phyloP scores from a whole-genome alignment of 2,113 vertebrate genomes.

The Oreocharis arfaki region DNA sequence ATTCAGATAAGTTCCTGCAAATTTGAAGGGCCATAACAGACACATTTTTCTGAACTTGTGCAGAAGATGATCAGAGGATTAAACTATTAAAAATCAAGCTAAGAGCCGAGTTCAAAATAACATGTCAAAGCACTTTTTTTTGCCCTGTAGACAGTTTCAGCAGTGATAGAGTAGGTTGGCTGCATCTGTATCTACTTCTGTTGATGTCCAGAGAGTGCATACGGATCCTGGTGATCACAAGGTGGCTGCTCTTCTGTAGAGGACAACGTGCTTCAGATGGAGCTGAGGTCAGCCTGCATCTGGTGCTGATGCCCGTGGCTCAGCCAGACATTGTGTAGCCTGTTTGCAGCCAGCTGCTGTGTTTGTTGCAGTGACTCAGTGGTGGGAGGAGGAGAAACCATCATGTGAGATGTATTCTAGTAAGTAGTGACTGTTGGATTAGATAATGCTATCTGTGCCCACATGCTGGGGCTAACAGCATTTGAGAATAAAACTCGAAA shows the following conservation, averaged over 20 bases:
- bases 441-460: constrained; percentile 45
- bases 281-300: constrained; percentile 11
- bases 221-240: neutral
- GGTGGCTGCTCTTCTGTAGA: neutral
- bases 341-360: constrained; percentile 27
- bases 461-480: neutral
- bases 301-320: neutral
- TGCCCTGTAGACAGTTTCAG: neutral
- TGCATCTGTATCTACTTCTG: neutral
- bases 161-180: neutral
- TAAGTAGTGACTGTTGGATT: constrained; percentile 32
- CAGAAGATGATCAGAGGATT: neutral
- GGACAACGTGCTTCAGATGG: neutral
- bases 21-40: neutral
- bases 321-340: neutral
- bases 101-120: neutral
- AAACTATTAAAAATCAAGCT: neutral
- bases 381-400: constrained; percentile 32
- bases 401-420: constrained; percentile 42
- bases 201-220: rapidly evolving
- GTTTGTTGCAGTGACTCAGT: neutral
- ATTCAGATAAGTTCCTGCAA: neutral
- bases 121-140: neutral
- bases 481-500: neutral
- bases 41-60: neutral